Percentiles rank a stretch among this genome's conserved stretches.
These are phyloP conservation scores for Myripristis jacobus DNA, from an alignment of 2,797 vertebrate species.

Conservation along the genomic window DNA sequence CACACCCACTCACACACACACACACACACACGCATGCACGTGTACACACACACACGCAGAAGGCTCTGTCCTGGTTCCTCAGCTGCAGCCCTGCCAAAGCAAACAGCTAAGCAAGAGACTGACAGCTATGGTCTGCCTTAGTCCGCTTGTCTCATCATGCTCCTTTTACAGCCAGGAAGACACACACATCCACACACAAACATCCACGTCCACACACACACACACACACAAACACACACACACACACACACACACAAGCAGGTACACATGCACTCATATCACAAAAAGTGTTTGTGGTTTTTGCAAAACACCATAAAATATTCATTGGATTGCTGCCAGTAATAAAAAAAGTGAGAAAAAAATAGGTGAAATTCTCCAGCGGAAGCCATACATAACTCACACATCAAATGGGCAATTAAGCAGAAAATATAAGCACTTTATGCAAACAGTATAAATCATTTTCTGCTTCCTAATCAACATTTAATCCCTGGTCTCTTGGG, in stretches of 20 bases:
- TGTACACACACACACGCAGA: constrained; percentile 6
- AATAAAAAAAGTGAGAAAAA: constrained; percentile 1
- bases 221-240: constrained; percentile 16
- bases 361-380: constrained; percentile 20
- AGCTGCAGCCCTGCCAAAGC: constrained; percentile 22
- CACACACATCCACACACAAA: constrained; percentile 5
- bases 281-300: background rate
- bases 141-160: constrained; percentile 9
- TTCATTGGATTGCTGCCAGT: constrained; percentile 21
- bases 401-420: constrained; percentile 46
- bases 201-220: constrained; percentile 11
- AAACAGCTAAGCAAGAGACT: constrained; percentile 22
- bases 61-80: constrained; percentile 1
- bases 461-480: constrained; percentile 45
- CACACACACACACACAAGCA: constrained; percentile 3
- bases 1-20: background rate
- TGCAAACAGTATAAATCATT: constrained; percentile 37
- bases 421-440: constrained; percentile 14
- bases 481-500: constrained; percentile 26
- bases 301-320: constrained; percentile 37
- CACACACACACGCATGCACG: constrained; percentile 1
- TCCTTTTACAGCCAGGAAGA: constrained; percentile 13
- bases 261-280: constrained; percentile 1
- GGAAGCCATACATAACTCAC: constrained; percentile 8
- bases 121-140: constrained; percentile 23